These are phyloP conservation scores for Leptonema lineaticorne DNA, from an alignment of 1,140 invertebrate species.

Conservation along the genomic window DNA sequence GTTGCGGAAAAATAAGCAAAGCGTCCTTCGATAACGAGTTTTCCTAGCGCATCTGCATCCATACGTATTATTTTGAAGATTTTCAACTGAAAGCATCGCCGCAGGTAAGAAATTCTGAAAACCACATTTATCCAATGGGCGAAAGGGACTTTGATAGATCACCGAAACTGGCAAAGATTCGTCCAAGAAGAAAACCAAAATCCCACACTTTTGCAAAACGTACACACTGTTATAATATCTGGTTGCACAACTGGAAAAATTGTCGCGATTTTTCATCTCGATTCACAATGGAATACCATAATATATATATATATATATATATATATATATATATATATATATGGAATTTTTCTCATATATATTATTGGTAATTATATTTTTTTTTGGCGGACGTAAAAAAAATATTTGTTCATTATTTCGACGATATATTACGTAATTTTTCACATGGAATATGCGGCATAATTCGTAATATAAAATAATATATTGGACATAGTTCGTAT, in stretches of 20 bases:
- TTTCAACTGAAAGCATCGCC: background rate
- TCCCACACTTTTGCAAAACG: background rate
- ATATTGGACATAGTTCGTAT: too few relatives aligned
- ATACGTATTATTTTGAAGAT: constrained; percentile 16
- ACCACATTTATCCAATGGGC: background rate
- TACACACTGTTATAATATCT: background rate
- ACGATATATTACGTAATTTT: too few relatives aligned
- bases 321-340: background rate
- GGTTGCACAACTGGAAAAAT: background rate
- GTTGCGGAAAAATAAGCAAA: too few relatives aligned
- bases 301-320: background rate
- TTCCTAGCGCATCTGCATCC: constrained; percentile 5
- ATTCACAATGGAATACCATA: background rate
- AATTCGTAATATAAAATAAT: too few relatives aligned
- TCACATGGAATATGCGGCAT: too few relatives aligned
- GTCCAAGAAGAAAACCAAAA: constrained; percentile 3
- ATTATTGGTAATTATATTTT: background rate
- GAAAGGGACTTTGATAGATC: constrained; percentile 25
- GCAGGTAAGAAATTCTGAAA: constrained; percentile 7
- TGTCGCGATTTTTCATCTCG: background rate
- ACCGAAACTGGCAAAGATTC: constrained; percentile 9
- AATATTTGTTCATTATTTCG: too few relatives aligned
- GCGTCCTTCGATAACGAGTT: background rate
- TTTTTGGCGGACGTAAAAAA: background rate
- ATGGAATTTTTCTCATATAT: background rate